Evolutionary conservation across 2,888 invertebrate species (phyloP).

Genomic region (Labia minor): DNA sequence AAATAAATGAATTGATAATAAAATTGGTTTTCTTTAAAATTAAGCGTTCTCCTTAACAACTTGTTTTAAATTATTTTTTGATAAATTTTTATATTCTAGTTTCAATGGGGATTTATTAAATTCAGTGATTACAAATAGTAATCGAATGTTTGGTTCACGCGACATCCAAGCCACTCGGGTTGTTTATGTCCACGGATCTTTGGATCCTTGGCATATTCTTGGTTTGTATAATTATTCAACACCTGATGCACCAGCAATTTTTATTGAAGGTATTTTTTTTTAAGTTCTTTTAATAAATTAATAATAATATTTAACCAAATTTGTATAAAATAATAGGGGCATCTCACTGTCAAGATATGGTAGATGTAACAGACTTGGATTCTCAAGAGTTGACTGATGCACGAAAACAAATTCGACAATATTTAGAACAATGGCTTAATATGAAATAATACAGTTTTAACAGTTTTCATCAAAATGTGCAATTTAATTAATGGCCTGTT

Average conservation of each 20-base stretch:
- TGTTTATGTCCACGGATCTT: slow-evolving; percentile 76
- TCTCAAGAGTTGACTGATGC: background rate
- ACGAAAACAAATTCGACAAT: background rate
- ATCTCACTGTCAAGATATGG: background rate
- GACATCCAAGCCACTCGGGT: slow-evolving; percentile 59
- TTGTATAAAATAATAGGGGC: slow-evolving; percentile 25
- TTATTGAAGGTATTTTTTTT: slow-evolving; percentile 50
- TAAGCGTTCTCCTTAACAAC: background rate
- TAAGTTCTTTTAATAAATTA: background rate
- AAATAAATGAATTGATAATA: too few relatives aligned
- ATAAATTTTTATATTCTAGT: slow-evolving; percentile 32
- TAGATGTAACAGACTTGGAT: background rate
- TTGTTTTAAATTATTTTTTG: background rate
- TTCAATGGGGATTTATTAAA: slow-evolving; percentile 52
- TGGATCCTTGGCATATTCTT: slow-evolving; percentile 80
- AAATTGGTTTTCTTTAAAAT: background rate
- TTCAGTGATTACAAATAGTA: slow-evolving; percentile 55
- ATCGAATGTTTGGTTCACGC: slow-evolving; percentile 66
- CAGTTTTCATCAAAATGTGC: too few relatives aligned
- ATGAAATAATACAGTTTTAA: too few relatives aligned
- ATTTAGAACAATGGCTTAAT: background rate
- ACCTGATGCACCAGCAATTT: slow-evolving; percentile 54
- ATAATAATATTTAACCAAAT: background rate
- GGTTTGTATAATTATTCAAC: slow-evolving; percentile 53
- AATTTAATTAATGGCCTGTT: too few relatives aligned